Conservation (phyloP, 2,797 vertebrate genomes). For the Cynopterus sphinx region DNA sequence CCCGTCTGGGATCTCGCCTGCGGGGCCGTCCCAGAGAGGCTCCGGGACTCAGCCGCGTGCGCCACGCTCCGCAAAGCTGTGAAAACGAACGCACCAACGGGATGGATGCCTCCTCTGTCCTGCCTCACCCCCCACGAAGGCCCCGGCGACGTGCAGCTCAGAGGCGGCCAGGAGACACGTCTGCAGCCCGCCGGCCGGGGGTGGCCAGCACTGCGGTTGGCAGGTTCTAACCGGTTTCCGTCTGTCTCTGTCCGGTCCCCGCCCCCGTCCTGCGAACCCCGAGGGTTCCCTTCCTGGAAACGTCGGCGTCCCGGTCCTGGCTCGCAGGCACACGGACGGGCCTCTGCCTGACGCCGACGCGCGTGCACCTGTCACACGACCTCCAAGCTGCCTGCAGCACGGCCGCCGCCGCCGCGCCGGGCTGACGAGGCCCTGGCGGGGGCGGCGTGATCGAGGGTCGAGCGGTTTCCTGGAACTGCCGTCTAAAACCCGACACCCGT, state of each 20-base stretch:
- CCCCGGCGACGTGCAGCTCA: neutral
- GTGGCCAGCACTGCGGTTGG: neutral
- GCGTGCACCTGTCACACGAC: neutral
- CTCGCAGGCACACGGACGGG: neutral
- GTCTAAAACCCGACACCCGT: too few relatives aligned
- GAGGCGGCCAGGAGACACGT: neutral
- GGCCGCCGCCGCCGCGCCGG: neutral
- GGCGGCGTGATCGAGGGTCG: accelerated
- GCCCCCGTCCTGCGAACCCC: too few relatives aligned
- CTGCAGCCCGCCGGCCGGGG: neutral
- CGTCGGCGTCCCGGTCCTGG: too few relatives aligned
- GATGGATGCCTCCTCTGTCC: neutral
- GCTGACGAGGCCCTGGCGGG: too few relatives aligned
- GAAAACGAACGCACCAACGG: neutral
- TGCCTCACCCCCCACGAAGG: neutral
- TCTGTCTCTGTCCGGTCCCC: neutral
- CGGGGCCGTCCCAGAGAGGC: too few relatives aligned
- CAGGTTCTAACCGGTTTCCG: neutral
- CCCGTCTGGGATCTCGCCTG: too few relatives aligned
- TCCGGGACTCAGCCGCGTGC: too few relatives aligned
- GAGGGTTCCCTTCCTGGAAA: neutral
- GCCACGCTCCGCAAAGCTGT: neutral
- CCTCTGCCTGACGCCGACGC: too few relatives aligned
- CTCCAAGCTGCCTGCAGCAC: neutral
- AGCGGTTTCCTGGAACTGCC: too few relatives aligned